These are phyloP conservation scores for Tetramorium simillimum DNA, from an alignment of 1,140 invertebrate genomes.

Conservation along the genomic window DNA sequence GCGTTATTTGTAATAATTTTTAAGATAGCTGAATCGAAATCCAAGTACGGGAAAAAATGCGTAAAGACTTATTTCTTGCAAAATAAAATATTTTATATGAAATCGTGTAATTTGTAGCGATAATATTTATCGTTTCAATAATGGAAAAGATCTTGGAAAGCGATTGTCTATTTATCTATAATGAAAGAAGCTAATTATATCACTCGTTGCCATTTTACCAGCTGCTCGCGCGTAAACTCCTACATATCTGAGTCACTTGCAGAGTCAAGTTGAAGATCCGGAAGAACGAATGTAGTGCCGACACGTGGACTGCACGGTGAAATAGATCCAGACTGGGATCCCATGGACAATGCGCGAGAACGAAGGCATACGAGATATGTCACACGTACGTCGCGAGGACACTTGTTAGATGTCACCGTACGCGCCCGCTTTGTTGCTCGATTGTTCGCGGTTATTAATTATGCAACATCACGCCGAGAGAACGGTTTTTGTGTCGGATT, in stretches of 20 bases:
- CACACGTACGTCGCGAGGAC: conserved; percentile 67
- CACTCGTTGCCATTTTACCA: background rate
- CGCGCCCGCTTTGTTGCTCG: conserved; percentile 73
- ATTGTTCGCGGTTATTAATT: conserved; percentile 62
- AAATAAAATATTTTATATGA: background rate
- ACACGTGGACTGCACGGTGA: conserved; percentile 21
- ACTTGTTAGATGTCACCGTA: conserved; percentile 76
- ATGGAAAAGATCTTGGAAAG: background rate
- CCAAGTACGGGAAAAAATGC: background rate
- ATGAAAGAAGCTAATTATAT: conserved; percentile 47
- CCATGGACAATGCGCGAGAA: conserved; percentile 78
- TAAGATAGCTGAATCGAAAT: background rate
- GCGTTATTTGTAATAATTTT: background rate
- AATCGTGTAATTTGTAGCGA: background rate
- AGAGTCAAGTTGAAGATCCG: conserved; percentile 51
- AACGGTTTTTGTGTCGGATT: conserved; percentile 49
- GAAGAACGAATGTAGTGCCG: conserved; percentile 32
- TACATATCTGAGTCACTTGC: conserved; percentile 46
- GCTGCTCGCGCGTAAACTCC: conserved; percentile 20
- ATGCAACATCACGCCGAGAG: conserved; percentile 23
- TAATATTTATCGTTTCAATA: background rate
- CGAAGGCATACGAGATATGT: conserved; percentile 57
- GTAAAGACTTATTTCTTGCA: background rate
- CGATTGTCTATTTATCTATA: background rate
- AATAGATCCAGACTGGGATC: conserved; percentile 70